These are phyloP conservation scores for Anarsia innoxiella DNA, from an alignment of 2,888 invertebrate genomes.

Conservation along the genomic window DNA sequence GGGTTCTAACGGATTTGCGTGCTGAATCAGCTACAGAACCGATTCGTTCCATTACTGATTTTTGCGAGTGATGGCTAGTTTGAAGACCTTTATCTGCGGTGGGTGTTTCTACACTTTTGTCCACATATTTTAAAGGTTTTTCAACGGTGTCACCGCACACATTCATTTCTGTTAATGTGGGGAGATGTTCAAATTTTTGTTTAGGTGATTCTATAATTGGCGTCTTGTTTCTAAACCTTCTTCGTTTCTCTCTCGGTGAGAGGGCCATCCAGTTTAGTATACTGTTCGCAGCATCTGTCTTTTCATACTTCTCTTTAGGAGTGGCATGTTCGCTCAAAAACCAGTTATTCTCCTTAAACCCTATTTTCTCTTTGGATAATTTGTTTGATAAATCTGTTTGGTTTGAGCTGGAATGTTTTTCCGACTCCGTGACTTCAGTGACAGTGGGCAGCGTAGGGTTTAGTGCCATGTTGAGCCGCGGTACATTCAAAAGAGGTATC, in stretches of 20 bases:
- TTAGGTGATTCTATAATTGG: background rate
- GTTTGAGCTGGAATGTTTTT: constrained; percentile 22
- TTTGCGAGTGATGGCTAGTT: background rate
- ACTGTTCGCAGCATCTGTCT: constrained; percentile 26
- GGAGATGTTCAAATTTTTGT: background rate
- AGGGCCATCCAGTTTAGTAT: constrained; percentile 42
- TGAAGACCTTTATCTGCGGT: background rate
- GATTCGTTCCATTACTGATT: background rate
- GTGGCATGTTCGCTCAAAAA: constrained; percentile 21
- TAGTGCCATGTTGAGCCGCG: constrained; percentile 42
- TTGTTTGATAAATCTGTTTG: constrained; percentile 14
- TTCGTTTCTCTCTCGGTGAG: constrained; percentile 43
- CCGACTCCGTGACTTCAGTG: constrained; percentile 48
- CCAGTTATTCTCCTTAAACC: constrained; percentile 35
- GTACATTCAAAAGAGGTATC: constrained; percentile 37
- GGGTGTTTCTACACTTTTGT: background rate
- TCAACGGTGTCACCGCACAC: background rate
- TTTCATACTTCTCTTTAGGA: constrained; percentile 8
- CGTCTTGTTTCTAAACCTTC: constrained; percentile 21
- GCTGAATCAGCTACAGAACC: no score
- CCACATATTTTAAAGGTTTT: background rate
- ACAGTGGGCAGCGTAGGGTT: constrained; percentile 51
- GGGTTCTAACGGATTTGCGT: no score
- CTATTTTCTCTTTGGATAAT: constrained; percentile 17
- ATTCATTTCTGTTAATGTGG: background rate